A percentile compares a stretch with the other conserved stretches of the same genome.
Evolutionary conservation across 1,140 invertebrate species (phyloP).

Genomic region (Lasaia peninsularis): DNA sequence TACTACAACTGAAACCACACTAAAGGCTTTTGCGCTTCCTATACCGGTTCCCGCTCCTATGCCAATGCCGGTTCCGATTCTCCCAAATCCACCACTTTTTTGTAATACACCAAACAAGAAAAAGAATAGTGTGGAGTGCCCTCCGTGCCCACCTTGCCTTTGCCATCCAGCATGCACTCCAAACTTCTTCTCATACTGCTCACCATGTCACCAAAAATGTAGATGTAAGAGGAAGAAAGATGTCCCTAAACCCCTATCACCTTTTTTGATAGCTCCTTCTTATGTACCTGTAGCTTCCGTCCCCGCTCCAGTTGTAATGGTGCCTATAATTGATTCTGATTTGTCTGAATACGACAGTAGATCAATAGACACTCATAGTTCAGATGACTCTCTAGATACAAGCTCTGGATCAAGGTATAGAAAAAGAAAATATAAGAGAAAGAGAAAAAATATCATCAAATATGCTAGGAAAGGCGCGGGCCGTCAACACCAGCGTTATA

Average conservation of each 20-base stretch:
- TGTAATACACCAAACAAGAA: background rate
- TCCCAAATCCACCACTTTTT: constrained; percentile 10
- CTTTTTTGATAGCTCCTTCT: constrained; percentile 13
- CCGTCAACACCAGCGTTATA: background rate
- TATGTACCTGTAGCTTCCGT: background rate
- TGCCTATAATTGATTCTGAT: background rate
- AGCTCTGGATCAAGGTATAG: background rate
- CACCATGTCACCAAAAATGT: constrained; percentile 54
- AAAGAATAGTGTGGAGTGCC: background rate
- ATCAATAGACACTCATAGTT: background rate
- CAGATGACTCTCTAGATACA: background rate
- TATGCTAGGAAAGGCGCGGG: background rate
- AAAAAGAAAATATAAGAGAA: background rate
- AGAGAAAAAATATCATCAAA: background rate
- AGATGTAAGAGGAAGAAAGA: constrained; percentile 37
- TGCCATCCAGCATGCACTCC: constrained; percentile 54
- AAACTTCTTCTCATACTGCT: constrained; percentile 58
- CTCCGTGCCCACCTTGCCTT: constrained; percentile 49
- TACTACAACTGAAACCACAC: background rate
- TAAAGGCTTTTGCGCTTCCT: background rate
- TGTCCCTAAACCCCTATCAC: background rate
- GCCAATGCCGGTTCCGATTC: constrained; percentile 3
- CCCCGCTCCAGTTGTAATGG: background rate
- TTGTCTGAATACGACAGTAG: background rate
- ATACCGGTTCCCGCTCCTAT: constrained; percentile 13